Percentiles rank a stretch among this genome's conserved stretches.
These are phyloP conservation scores for Melinaea menophilus DNA, from an alignment of 2,888 invertebrate species.

Conservation along the genomic window DNA sequence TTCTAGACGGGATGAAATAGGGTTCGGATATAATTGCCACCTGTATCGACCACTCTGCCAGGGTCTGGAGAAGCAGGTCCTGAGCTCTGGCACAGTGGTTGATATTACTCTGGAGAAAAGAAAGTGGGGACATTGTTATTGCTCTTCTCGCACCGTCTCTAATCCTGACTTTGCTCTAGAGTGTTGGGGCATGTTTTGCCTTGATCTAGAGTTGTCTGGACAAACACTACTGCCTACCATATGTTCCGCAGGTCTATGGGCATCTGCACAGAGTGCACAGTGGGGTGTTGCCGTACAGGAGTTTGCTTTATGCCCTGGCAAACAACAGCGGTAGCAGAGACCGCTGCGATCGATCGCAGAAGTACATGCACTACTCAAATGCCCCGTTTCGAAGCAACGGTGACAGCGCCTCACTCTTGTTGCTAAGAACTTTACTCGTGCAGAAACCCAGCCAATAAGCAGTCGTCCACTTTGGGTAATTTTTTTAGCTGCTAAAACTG, in stretches of 20 bases:
- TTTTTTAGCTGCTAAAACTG: slow-evolving; percentile 25
- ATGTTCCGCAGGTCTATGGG: slow-evolving; percentile 18
- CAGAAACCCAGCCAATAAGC: too few relatives aligned
- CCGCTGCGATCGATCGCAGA: neutral
- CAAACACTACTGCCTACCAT: slow-evolving; percentile 13
- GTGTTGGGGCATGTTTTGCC: too few relatives aligned
- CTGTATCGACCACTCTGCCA: too few relatives aligned
- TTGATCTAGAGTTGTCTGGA: too few relatives aligned
- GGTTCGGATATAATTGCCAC: too few relatives aligned
- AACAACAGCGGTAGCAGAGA: slow-evolving; percentile 24
- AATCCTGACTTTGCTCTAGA: too few relatives aligned
- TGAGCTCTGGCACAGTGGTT: too few relatives aligned
- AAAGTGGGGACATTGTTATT: too few relatives aligned
- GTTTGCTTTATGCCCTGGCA: slow-evolving; percentile 22
- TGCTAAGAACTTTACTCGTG: slow-evolving; percentile 12
- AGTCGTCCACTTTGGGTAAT: slow-evolving; percentile 2
- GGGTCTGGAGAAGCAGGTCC: too few relatives aligned
- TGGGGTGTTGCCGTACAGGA: slow-evolving; percentile 20
- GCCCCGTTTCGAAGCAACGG: slow-evolving; percentile 25
- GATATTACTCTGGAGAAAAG: too few relatives aligned
- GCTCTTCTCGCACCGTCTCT: too few relatives aligned
- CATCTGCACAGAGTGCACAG: slow-evolving; percentile 6
- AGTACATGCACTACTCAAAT: slow-evolving; percentile 10
- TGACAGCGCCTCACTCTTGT: slow-evolving; percentile 21
- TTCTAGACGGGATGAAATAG: too few relatives aligned